Conservation (phyloP, 2,888 invertebrate genomes). For the Prostheceraeus crozeri region DNA sequence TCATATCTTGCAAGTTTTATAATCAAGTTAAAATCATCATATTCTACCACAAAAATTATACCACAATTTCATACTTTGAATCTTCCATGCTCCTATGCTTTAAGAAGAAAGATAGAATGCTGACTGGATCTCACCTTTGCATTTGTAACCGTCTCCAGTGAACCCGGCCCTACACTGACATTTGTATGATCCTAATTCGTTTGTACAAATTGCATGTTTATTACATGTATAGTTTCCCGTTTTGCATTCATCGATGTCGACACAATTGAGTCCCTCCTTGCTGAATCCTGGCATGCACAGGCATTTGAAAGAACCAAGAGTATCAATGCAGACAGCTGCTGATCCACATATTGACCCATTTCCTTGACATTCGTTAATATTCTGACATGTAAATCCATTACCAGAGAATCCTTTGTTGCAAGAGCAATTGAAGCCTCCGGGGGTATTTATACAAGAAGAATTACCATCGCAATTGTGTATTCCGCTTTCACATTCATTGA, state of each 20-base stretch:
- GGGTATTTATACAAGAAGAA: conserved; percentile 27
- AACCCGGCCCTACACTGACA: conserved; percentile 3
- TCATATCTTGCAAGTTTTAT: too few species aligned
- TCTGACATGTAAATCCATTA: conserved; percentile 19
- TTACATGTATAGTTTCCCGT: conserved; percentile 3
- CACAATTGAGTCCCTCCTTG: neutral
- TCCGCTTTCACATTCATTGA: conserved; percentile 22
- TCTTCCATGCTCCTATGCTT: too few species aligned
- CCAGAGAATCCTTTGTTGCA: conserved; percentile 24
- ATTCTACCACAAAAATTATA: too few species aligned
- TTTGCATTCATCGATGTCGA: conserved; percentile 26
- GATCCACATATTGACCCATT: conserved; percentile 1
- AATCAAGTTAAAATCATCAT: too few species aligned
- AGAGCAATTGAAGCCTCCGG: neutral
- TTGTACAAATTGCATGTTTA: conserved; percentile 5
- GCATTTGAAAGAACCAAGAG: neutral
- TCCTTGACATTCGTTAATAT: conserved; percentile 23
- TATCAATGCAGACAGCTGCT: conserved; percentile 6
- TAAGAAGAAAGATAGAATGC: too few species aligned
- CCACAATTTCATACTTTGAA: too few species aligned
- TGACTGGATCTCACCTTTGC: too few species aligned
- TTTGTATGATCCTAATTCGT: neutral
- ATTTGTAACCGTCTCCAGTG: conserved; percentile 13
- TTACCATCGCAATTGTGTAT: conserved; percentile 5
- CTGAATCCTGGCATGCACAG: neutral